phyloP scores from a whole-genome alignment of 2,888 invertebrate species.

The Drosophila fulvimacula region DNA sequence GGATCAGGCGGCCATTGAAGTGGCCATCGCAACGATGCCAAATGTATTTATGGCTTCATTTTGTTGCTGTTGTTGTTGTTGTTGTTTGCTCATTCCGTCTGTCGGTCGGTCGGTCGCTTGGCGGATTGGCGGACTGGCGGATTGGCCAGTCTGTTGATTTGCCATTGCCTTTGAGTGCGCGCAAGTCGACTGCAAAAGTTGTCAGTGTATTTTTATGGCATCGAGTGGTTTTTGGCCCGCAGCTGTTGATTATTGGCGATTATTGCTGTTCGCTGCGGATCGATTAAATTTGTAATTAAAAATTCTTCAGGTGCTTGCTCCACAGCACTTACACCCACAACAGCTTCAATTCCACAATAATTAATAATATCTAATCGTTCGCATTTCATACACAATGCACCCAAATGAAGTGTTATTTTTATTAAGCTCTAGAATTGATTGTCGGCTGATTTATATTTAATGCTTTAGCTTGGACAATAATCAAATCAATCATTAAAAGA shows the following conservation, averaged over 20 bases:
- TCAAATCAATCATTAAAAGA: too few species aligned
- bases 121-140: constrained; percentile 17
- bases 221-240: constrained; percentile 24
- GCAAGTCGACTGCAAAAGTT: constrained; percentile 27
- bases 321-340: neutral
- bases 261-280: constrained; percentile 29
- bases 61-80: constrained; percentile 33
- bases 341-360: neutral
- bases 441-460: neutral
- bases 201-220: constrained; percentile 29
- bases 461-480: neutral
- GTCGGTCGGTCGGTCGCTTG: constrained; percentile 30
- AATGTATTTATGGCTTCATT: constrained; percentile 77
- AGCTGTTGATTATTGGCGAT: constrained; percentile 39
- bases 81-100: constrained; percentile 43
- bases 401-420: neutral
- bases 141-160: constrained; percentile 47
- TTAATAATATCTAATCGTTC: constrained; percentile 8
- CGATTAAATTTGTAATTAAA: constrained; percentile 40
- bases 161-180: constrained; percentile 49
- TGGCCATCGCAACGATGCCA: constrained; percentile 67
- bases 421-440: neutral
- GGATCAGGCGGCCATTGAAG: constrained; percentile 48
- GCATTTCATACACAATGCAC: neutral
- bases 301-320: neutral